These are phyloP conservation scores for Redunca redunca DNA, from an alignment of 2,113 vertebrate species.

Conservation along the genomic window DNA sequence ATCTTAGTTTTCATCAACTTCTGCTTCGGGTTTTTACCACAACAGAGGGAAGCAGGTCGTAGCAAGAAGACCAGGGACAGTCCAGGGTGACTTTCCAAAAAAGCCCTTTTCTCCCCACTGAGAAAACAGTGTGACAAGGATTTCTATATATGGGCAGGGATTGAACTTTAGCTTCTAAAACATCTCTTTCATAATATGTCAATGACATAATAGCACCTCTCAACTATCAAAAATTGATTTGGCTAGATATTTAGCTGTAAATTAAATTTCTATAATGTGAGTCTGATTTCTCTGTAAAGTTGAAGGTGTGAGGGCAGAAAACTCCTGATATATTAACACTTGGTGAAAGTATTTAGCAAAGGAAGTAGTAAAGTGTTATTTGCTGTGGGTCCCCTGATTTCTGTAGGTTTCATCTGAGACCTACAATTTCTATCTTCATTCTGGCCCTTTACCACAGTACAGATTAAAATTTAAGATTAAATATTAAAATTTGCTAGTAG, in stretches of 20 bases:
- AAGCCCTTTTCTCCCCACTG: neutral
- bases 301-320: neutral
- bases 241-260: neutral
- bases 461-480: neutral
- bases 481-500: neutral
- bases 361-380: neutral
- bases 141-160: neutral
- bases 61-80: neutral
- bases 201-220: neutral
- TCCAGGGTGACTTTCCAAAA: neutral
- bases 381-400: neutral
- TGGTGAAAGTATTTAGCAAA: neutral
- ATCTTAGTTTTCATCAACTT: neutral
- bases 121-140: neutral
- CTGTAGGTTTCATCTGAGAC: neutral
- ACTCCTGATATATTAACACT: neutral
- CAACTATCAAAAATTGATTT: neutral
- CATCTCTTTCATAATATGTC: neutral
- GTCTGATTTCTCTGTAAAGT: neutral
- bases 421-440: neutral
- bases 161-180: neutral
- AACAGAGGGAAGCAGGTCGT: neutral
- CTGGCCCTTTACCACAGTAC: neutral
- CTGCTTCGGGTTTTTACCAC: neutral
- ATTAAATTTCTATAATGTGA: neutral